These are phyloP conservation scores for Eupelmus urozonus DNA, from an alignment of 2,888 invertebrate genomes.

Conservation along the genomic window DNA sequence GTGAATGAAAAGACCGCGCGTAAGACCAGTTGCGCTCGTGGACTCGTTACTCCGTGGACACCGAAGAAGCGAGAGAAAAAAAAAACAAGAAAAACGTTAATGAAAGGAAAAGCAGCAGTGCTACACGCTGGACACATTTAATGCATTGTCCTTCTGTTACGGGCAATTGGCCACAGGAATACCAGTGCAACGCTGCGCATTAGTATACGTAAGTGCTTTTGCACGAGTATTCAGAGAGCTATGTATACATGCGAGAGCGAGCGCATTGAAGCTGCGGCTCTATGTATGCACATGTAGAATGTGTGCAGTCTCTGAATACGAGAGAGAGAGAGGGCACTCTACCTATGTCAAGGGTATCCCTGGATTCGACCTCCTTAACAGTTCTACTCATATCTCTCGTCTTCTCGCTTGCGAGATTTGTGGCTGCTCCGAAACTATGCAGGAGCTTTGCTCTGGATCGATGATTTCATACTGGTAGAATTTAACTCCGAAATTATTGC, in stretches of 20 bases:
- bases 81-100: neutral
- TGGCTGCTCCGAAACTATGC: too few relatives aligned
- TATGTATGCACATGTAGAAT: neutral
- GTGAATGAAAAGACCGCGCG: constrained; percentile 8
- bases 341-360: constrained; percentile 26
- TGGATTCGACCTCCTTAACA: constrained; percentile 32
- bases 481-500: too few relatives aligned
- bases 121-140: neutral
- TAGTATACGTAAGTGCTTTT: neutral
- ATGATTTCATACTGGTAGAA: too few relatives aligned
- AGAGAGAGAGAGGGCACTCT: too few relatives aligned
- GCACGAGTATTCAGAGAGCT: neutral
- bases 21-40: too few relatives aligned
- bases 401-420: too few relatives aligned
- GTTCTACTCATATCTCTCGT: neutral
- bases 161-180: constrained; percentile 32
- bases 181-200: neutral
- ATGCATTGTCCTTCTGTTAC: constrained; percentile 4
- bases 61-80: neutral
- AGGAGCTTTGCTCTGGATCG: too few relatives aligned
- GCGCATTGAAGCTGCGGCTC: neutral
- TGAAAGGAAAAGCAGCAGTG: constrained; percentile 4
- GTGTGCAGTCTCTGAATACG: neutral
- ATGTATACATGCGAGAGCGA: neutral
- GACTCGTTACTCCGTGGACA: constrained; percentile 22